phyloP scores from a whole-genome alignment of 2,797 vertebrate species.

The Limosa lapponica region DNA sequence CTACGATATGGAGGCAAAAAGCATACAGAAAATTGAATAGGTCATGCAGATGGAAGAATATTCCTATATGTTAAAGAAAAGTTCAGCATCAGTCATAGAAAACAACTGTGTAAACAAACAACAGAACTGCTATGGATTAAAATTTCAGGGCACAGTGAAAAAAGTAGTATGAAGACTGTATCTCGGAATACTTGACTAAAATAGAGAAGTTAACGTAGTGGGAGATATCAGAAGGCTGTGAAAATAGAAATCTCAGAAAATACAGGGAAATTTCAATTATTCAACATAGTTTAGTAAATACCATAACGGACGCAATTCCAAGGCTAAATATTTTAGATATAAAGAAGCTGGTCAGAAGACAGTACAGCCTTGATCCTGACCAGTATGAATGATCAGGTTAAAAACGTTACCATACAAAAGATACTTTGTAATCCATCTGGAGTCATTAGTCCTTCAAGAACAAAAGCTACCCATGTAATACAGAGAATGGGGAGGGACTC shows the following conservation, averaged over 20 bases:
- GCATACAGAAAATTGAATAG: background rate
- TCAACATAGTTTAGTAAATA: background rate
- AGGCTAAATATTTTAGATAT: background rate
- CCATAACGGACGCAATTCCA: background rate
- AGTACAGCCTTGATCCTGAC: background rate
- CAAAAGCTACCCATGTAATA: background rate
- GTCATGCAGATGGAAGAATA: background rate
- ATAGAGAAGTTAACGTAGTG: background rate
- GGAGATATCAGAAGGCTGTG: background rate
- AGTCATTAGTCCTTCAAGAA: background rate
- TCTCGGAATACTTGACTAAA: background rate
- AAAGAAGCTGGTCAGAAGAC: background rate
- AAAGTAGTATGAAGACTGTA: background rate
- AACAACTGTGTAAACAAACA: background rate
- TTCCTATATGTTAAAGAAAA: background rate
- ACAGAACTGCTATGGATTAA: background rate
- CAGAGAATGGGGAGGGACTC: background rate
- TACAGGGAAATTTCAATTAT: background rate
- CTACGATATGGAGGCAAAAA: background rate
- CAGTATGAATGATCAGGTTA: background rate
- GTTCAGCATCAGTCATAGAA: background rate
- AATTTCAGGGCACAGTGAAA: background rate
- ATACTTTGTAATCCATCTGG: background rate
- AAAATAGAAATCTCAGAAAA: background rate
- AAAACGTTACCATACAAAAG: background rate